Evolutionary conservation across 2,888 invertebrate species (phyloP), one percentile per base, ranked within the genome.

Genomic region (Aphidius colemani): DNA sequence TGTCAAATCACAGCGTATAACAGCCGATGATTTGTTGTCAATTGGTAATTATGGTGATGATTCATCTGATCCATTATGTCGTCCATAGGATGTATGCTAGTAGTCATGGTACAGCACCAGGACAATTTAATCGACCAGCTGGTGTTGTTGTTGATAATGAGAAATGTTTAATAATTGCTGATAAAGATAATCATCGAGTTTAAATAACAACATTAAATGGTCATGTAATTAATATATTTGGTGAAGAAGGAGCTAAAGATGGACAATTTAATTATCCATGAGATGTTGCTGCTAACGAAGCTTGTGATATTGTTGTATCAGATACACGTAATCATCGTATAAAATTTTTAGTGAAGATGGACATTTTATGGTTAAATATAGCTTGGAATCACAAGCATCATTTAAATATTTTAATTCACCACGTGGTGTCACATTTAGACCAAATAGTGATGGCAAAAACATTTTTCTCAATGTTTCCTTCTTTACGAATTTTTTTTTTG

Each of bases 221-320:
- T 7, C 85, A 86, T 39, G 96, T 92, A 78, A 83, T 96, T 13
- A 84, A 90, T 39, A 90, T 89, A 75, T 97, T 98, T 79, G 98
- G 98, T n/a, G 91, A 92, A 67, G 92, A 92, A 74, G 97, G 97
- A 13, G 88, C 88, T 68, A 89, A 90, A 66, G 88, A 88, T 74
- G 96, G 96, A 1, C 93, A 96, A 79, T 97, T 97, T 80, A 94
- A 95, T 78, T 98, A 97, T 83, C 98, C 97, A 0, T 98, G 97
- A 97, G 97, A 96, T 83, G 94, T 97, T 6, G 95, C 96, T 7
- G 90, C 91, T 9, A 95, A 95, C 80, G 85, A 87, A 0, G 84
- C 88, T 49, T 92, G 94, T 41, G 89, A 93, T 71, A 94, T 98
- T 68, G 88, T 93, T 1, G 95, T 98, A 6, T 93, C 96, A 0